These are phyloP conservation scores for Oligia latruncula DNA, from an alignment of 2,888 invertebrate species.

Conservation along the genomic window DNA sequence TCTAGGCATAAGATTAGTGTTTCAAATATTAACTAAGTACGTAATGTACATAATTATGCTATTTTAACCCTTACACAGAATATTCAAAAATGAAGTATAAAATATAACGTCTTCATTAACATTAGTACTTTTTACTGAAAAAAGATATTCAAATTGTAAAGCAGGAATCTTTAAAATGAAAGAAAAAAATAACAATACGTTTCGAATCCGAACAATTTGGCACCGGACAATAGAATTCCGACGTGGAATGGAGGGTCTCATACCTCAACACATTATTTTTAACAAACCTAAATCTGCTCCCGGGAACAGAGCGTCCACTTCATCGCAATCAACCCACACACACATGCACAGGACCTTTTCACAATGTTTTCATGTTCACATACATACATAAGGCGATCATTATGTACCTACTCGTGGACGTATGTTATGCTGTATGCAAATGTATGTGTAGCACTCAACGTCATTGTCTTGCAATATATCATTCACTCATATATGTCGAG, in stretches of 20 bases:
- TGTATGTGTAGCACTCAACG: constrained; percentile 30
- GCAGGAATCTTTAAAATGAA: constrained; percentile 34
- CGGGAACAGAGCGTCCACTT: constrained; percentile 34
- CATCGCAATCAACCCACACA: constrained; percentile 56
- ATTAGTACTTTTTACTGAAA: not conserved
- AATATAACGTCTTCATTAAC: constrained; percentile 11
- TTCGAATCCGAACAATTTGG: constrained; percentile 50
- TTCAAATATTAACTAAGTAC: not conserved
- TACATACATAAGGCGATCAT: not conserved
- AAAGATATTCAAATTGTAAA: constrained; percentile 27
- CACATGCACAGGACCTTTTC: constrained; percentile 24
- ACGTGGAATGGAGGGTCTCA: constrained; percentile 31
- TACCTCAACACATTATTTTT: constrained; percentile 60
- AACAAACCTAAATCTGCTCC: constrained; percentile 52
- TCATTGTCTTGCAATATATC: constrained; percentile 40
- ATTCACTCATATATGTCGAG: not conserved
- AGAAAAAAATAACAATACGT: constrained; percentile 41
- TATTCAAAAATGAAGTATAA: not conserved
- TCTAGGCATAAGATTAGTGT: not conserved
- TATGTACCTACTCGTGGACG: not conserved
- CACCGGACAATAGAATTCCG: constrained; percentile 53
- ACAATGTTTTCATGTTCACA: constrained; percentile 17
- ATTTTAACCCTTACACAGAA: not conserved
- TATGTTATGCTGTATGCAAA: constrained; percentile 37
- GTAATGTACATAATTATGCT: not conserved